Conservation (phyloP, 1,140 invertebrate genomes). For the Drosophila melanica region DNA sequence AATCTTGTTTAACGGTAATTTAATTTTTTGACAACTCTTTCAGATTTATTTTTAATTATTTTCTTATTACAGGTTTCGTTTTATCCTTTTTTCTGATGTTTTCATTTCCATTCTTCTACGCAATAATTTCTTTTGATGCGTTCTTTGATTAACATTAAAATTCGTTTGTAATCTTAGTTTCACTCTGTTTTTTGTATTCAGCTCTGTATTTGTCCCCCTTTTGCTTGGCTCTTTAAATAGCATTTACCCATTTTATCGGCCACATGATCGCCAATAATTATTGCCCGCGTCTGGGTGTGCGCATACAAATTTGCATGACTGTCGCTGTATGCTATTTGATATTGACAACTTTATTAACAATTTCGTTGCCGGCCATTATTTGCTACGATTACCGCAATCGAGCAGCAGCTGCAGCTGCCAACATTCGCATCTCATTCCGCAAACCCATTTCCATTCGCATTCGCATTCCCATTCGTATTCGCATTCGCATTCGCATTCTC, state of each 20-base stretch:
- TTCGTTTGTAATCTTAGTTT: too few species aligned
- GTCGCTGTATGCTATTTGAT: constrained; percentile 2
- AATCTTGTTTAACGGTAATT: too few species aligned
- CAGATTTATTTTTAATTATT: too few species aligned
- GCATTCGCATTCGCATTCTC: constrained; percentile 18
- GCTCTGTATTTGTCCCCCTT: not conserved
- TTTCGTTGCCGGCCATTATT: constrained; percentile 39
- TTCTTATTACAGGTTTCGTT: too few species aligned
- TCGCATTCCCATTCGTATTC: constrained; percentile 5
- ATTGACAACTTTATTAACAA: constrained; percentile 48
- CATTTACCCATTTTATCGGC: not conserved
- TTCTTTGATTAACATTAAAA: too few species aligned
- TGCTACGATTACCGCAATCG: constrained; percentile 22
- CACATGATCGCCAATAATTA: constrained; percentile 17
- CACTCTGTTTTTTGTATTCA: not conserved
- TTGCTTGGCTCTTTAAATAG: not conserved
- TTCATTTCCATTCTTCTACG: not conserved
- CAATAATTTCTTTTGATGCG: too few species aligned
- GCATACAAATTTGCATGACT: constrained; percentile 34
- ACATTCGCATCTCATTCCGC: constrained; percentile 10
- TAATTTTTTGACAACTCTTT: too few species aligned
- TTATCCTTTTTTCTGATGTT: too few species aligned
- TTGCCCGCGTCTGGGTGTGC: not conserved
- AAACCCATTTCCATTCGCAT: constrained; percentile 6
- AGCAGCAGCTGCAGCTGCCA: constrained; percentile 28